These are phyloP conservation scores for Myotis pilosus DNA, from an alignment of 2,797 vertebrate genomes.

Conservation along the genomic window DNA sequence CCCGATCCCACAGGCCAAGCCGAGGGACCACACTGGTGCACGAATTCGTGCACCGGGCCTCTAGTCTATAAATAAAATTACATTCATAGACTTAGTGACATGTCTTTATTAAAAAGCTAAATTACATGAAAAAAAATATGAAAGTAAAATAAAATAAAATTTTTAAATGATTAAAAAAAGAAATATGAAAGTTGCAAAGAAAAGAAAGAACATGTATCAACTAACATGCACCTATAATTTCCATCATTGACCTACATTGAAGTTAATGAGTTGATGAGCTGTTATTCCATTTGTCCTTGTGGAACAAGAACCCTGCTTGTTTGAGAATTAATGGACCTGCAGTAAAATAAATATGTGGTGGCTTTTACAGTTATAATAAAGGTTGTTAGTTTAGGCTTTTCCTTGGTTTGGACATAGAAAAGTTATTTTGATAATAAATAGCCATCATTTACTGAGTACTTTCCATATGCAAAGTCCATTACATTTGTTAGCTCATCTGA, in stretches of 20 bases:
- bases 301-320: background rate
- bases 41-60: too few relatives aligned
- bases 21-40: too few relatives aligned
- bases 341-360: background rate
- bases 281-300: background rate
- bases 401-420: background rate
- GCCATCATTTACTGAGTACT: background rate
- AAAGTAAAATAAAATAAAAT: background rate
- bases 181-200: conserved; percentile 12
- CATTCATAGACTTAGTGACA: background rate
- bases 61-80: background rate
- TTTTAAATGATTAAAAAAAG: background rate
- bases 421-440: background rate
- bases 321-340: background rate
- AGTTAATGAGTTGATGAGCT: background rate
- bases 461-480: background rate
- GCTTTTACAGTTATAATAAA: background rate
- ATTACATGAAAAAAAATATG: conserved; percentile 17
- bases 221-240: background rate
- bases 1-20: too few relatives aligned
- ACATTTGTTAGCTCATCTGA: background rate
- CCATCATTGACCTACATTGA: background rate
- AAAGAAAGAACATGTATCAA: background rate
- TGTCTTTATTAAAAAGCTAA: background rate
- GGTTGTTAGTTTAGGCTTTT: background rate